phyloP scores from a whole-genome alignment of 2,113 vertebrate genomes.

The Charadrius vociferus region DNA sequence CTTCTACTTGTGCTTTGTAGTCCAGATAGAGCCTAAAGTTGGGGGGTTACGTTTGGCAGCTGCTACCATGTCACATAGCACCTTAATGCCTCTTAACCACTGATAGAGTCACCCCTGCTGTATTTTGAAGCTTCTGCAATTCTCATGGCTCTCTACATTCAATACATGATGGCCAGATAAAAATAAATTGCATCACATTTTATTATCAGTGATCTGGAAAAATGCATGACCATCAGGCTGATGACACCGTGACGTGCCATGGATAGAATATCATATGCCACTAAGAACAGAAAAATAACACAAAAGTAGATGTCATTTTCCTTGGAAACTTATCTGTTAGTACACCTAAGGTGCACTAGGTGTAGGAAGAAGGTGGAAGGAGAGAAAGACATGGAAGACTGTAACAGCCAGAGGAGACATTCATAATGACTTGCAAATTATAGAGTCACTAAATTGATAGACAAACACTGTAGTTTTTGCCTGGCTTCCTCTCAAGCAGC shows the following conservation, averaged over 20 bases:
- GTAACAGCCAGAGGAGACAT: not conserved
- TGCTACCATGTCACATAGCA: not conserved
- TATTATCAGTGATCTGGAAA: not conserved
- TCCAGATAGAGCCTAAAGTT: not conserved
- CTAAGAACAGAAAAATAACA: not conserved
- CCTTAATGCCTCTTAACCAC: not conserved
- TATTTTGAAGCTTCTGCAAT: not conserved
- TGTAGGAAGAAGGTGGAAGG: no score
- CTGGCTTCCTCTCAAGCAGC: not conserved
- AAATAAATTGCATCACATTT: not conserved
- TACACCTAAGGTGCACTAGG: not conserved
- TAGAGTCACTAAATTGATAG: not conserved
- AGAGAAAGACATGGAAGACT: not conserved
- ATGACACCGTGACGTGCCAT: not conserved
- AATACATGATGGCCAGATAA: not conserved
- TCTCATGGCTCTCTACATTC: not conserved
- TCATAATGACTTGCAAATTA: not conserved
- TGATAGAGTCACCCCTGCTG: not conserved
- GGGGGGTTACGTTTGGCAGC: not conserved
- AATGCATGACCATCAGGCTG: not conserved
- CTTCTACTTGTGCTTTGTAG: not conserved
- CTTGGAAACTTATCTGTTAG: not conserved
- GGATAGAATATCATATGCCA: not conserved
- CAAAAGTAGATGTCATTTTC: not conserved
- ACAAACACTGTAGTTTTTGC: not conserved